Evolutionary conservation across 2,888 invertebrate species (phyloP), one percentile per base, ranked within the genome.

Genomic region (Dusona sp.): DNA sequence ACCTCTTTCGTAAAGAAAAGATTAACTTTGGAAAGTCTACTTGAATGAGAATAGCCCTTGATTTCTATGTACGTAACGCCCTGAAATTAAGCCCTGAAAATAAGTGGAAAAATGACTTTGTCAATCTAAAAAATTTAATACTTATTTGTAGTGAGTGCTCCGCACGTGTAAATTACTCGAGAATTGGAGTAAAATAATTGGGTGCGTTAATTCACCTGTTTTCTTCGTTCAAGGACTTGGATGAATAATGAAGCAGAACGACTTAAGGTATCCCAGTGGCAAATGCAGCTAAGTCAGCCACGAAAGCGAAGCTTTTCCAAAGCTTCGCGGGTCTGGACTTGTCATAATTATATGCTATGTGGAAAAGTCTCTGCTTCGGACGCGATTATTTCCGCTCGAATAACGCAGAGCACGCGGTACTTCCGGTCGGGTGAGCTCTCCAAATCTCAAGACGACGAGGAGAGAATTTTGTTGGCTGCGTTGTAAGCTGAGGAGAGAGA

Each of bases 351-450:
- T 83, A 83, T 67, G 57, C 57, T 77, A 77, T 67, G 54, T 38
- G 51, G 38, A 16, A 51, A 82, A 80, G 79, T 86, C 86, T 86
- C 86, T 86, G 83, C 86, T 68, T 80, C 80, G 80, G 83, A 86
- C 86, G 77, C 86, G 83, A 80, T 83, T 86, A 83, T 64, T 83
- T 83, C 73, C 86, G 67, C 80, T 61, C 73, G 83, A 83, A 83
- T 83, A 78, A 64, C 68, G 68, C 9, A 16, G 25, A 45, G 80
- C 70, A 42, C 73, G 73, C 73, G 75, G 77, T 67, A 86, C 83
- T 86, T 86, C 83, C 80, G 86, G 83, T 80, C 73, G 86, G 79
- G 51, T 86, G 83, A 77, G 48, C 73, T 11, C 33, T 64, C 64
- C 36, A 51, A 79, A 79, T 57, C n/a, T 38, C 45, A 51, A 65